Evolutionary conservation across 2,888 invertebrate species (phyloP).

Genomic region (Cryptops parisi): DNA sequence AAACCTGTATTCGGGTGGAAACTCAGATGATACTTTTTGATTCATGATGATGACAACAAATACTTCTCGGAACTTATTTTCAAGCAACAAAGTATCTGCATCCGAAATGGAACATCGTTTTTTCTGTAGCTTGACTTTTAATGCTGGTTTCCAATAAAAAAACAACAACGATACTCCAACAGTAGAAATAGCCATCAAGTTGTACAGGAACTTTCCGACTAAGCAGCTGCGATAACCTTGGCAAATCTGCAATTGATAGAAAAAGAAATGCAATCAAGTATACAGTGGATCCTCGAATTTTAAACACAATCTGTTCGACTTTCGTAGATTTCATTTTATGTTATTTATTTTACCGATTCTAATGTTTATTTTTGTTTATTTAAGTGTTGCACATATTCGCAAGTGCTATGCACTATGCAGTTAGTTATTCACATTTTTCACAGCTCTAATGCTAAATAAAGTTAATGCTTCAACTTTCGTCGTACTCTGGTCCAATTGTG

Average conservation of each 20-base stretch:
- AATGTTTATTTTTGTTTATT: too few relatives aligned
- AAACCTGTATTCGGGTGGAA: constrained; percentile 5
- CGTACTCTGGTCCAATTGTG: too few relatives aligned
- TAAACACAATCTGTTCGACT: too few relatives aligned
- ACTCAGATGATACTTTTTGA: constrained; percentile 1
- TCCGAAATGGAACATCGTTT: constrained; percentile 7
- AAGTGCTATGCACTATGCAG: too few relatives aligned
- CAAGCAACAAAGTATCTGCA: constrained; percentile 12
- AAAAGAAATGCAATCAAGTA: too few relatives aligned
- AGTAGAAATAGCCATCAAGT: constrained; percentile 7
- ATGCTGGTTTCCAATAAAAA: constrained; percentile 17
- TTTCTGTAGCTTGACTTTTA: constrained; percentile 10
- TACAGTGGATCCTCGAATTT: too few relatives aligned
- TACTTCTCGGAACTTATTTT: constrained; percentile 4
- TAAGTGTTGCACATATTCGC: too few relatives aligned
- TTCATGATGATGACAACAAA: constrained; percentile 3
- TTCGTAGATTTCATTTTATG: too few relatives aligned
- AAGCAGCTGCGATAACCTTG: constrained; percentile 12
- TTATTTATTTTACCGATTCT: too few relatives aligned
- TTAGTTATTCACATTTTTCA: too few relatives aligned
- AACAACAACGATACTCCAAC: constrained; percentile 15
- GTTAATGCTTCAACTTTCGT: too few relatives aligned
- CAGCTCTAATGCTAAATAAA: too few relatives aligned
- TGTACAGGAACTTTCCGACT: constrained; percentile 8
- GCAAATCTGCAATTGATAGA: constrained; percentile 15